A percentile compares a stretch with the other conserved stretches of the same genome.
Conservation (phyloP, 2,888 invertebrate genomes). For the Heterodera filipjevi region DNA sequence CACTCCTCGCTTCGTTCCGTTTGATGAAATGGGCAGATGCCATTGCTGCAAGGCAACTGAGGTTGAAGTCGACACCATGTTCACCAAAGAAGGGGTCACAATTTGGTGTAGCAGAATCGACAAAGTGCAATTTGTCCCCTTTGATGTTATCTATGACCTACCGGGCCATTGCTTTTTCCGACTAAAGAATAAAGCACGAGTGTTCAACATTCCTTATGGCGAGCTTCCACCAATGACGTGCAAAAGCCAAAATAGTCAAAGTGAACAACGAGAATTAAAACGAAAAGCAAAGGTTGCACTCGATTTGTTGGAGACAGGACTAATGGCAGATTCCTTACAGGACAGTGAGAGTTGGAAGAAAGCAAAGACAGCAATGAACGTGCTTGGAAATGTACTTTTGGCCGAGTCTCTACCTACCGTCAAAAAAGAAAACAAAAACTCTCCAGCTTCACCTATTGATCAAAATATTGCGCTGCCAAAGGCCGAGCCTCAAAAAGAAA, state of each 20-base stretch:
- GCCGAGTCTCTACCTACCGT: too few relatives aligned
- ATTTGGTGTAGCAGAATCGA: slow-evolving; percentile 6
- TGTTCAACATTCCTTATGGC: slow-evolving; percentile 11
- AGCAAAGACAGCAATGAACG: too few relatives aligned
- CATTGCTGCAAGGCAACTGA: neutral
- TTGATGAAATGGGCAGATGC: neutral
- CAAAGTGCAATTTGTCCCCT: neutral
- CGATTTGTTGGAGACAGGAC: too few relatives aligned
- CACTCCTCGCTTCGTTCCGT: slow-evolving; percentile 9
- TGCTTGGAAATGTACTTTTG: too few relatives aligned
- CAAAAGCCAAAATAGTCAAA: neutral
- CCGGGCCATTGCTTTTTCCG: slow-evolving; percentile 8
- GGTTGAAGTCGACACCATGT: neutral
- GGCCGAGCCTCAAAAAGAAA: too few relatives aligned
- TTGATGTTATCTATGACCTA: slow-evolving; percentile 4
- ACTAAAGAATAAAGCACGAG: slow-evolving; percentile 16
- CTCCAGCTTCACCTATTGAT: too few relatives aligned
- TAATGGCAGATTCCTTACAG: too few relatives aligned
- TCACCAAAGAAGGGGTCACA: slow-evolving; percentile 13
- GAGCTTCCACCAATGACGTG: neutral
- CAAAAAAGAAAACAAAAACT: too few relatives aligned
- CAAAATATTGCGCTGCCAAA: too few relatives aligned
- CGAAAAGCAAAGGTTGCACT: too few relatives aligned
- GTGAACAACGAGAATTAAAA: too few relatives aligned
- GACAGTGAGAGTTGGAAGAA: too few relatives aligned